A percentile compares a stretch with the other conserved stretches of the same genome.
Evolutionary conservation across 2,797 vertebrate species (phyloP).

Genomic region (Melanotaenia trifasciata): DNA sequence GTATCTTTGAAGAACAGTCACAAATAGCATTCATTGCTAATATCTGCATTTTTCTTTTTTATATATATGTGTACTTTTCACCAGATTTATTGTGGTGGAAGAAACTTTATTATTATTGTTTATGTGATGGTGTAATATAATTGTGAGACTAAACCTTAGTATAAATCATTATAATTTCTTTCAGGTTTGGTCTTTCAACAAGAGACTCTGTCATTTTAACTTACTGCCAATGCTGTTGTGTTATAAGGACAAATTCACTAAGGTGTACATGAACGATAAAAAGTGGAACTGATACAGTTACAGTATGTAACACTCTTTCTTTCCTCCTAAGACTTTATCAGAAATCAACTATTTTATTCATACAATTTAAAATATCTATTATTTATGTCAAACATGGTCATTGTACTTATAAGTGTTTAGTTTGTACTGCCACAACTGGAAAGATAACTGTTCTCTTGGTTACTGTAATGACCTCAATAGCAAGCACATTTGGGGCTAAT

Average conservation of each 20-base stretch:
- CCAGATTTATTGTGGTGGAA: slow-evolving; percentile 6
- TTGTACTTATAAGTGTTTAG: slow-evolving; percentile 24
- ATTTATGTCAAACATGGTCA: slow-evolving; percentile 1
- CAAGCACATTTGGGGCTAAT: no score
- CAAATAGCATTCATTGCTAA: neutral
- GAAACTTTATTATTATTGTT: neutral
- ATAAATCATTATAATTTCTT: neutral
- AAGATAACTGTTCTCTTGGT: slow-evolving; percentile 2
- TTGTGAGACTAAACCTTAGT: slow-evolving; percentile 4
- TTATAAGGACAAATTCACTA: neutral
- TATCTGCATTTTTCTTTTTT: neutral
- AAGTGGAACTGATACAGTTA: neutral
- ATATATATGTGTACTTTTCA: slow-evolving; percentile 15
- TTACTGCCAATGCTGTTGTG: slow-evolving; percentile 9
- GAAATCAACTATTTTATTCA: slow-evolving; percentile 1
- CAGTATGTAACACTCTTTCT: neutral
- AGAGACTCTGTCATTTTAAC: slow-evolving; percentile 14
- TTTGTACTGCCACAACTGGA: slow-evolving; percentile 14
- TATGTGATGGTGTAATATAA: slow-evolving; percentile 11
- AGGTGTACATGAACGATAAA: neutral
- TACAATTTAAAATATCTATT: neutral
- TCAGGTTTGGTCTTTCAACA: slow-evolving; percentile 3
- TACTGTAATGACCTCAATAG: slow-evolving; percentile 1
- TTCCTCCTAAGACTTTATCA: neutral
- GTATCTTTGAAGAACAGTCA: neutral